Percentiles rank a stretch among this genome's conserved stretches.
phyloP scores from a whole-genome alignment of 2,797 vertebrate species.

The Ataeniobius toweri region DNA sequence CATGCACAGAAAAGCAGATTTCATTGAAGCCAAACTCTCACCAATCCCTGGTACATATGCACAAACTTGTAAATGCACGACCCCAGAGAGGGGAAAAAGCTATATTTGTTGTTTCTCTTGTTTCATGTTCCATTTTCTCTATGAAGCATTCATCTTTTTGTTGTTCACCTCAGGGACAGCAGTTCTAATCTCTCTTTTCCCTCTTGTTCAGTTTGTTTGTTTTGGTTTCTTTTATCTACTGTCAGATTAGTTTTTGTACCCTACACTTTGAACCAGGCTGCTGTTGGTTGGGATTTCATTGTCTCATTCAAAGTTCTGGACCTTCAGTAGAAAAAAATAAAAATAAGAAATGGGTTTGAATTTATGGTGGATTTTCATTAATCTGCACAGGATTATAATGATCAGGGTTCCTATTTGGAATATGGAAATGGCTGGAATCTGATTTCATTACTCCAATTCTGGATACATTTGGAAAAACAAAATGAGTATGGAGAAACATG shows the following conservation, averaged over 20 bases:
- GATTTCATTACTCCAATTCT: neutral
- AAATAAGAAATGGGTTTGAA: neutral
- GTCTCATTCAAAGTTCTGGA: neutral
- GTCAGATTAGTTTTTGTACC: conserved; percentile 42
- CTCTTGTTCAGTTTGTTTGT: conserved; percentile 36
- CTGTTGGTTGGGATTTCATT: conserved; percentile 11
- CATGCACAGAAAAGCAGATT: conserved; percentile 18
- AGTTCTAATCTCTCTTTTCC: conserved; percentile 49
- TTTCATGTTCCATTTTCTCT: conserved; percentile 29
- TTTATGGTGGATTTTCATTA: neutral
- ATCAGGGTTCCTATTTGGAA: neutral
- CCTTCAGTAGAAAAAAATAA: neutral
- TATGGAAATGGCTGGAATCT: neutral
- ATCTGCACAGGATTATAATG: neutral
- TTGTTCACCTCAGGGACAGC: conserved; percentile 29
- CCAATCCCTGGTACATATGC: conserved; percentile 21
- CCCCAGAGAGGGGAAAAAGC: neutral
- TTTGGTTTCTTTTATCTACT: conserved; percentile 31
- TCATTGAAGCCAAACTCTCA: conserved; percentile 22
- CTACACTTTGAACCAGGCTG: conserved; percentile 18
- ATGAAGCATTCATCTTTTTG: conserved; percentile 29
- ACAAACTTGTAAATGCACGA: conserved; percentile 14
- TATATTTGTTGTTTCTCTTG: neutral
- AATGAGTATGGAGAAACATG: neutral
- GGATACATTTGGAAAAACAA: neutral